Evolutionary conservation across 2,797 vertebrate genomes (phyloP).

Genomic region (Anolis apletophallus): DNA sequence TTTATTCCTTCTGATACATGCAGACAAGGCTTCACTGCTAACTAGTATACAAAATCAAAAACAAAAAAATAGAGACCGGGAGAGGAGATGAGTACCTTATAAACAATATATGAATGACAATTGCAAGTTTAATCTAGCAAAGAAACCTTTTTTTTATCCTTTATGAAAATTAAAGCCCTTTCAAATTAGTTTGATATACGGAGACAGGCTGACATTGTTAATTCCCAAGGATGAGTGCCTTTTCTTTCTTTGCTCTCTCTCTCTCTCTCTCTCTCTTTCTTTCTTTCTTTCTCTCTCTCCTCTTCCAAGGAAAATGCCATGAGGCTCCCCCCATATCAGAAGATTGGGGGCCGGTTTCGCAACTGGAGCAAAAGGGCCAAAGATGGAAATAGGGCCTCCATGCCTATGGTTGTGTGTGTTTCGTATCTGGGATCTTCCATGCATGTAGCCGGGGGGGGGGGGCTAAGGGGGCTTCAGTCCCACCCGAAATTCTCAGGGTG

Average conservation of each 20-base stretch:
- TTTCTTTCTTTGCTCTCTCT: slow-evolving; percentile 37
- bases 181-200: slow-evolving; percentile 85
- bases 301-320: not conserved
- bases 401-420: no score
- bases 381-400: not conserved
- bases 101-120: slow-evolving; percentile 99
- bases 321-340: not conserved
- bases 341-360: slow-evolving; percentile 57
- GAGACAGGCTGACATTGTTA: slow-evolving; percentile 86
- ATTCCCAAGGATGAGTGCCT: slow-evolving; percentile 75
- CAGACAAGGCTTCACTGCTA: slow-evolving; percentile 92
- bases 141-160: slow-evolving; percentile 89
- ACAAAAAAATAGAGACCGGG: slow-evolving; percentile 91
- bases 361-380: slow-evolving; percentile 72
- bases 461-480: no score
- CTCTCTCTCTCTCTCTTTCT: slow-evolving; percentile 31
- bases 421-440: fast-evolving
- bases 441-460: no score
- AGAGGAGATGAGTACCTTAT: slow-evolving; percentile 87
- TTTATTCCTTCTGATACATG: slow-evolving; percentile 94
- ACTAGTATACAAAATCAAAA: slow-evolving; percentile 96
- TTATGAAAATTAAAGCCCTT: slow-evolving; percentile 89
- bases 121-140: slow-evolving; percentile 98
- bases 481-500: no score
- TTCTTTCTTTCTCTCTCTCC: slow-evolving; percentile 37